A percentile compares a stretch with the other conserved stretches of the same genome.
Evolutionary conservation across 1,140 invertebrate genomes (phyloP).

Genomic region (Lordiphosa mommai): DNA sequence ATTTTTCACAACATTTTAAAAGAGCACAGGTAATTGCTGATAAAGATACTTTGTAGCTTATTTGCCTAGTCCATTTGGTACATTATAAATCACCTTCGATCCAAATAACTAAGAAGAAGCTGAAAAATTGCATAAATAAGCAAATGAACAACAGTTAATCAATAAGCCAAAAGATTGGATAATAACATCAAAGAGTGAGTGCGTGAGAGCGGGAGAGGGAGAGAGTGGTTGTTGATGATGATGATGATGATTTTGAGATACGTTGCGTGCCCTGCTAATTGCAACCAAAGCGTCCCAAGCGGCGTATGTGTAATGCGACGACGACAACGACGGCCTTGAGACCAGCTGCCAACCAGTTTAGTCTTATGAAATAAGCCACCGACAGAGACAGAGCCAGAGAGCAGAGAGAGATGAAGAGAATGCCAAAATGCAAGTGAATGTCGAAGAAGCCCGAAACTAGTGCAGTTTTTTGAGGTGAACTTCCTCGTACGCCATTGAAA

Average conservation of each 20-base stretch:
- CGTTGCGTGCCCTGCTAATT: slow-evolving; percentile 68
- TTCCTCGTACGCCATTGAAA: slow-evolving; percentile 71
- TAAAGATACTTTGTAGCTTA: too few relatives aligned
- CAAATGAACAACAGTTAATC: slow-evolving; percentile 75
- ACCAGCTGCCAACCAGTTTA: slow-evolving; percentile 69
- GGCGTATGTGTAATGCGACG: slow-evolving; percentile 68
- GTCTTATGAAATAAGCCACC: slow-evolving; percentile 57
- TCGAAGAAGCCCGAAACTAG: slow-evolving; percentile 20
- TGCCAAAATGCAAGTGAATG: slow-evolving; percentile 55
- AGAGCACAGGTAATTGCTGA: too few relatives aligned
- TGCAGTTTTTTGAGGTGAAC: slow-evolving; percentile 44
- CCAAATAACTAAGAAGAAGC: slow-evolving; percentile 12
- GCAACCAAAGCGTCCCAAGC: slow-evolving; percentile 53
- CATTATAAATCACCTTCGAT: background rate
- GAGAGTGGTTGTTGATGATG: slow-evolving; percentile 1
- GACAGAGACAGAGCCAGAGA: slow-evolving; percentile 1
- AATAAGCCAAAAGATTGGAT: slow-evolving; percentile 70
- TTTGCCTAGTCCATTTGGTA: slow-evolving; percentile 4
- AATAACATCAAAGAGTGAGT: slow-evolving; percentile 38
- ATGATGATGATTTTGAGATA: slow-evolving; percentile 5
- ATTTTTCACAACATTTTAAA: background rate
- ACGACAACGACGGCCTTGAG: slow-evolving; percentile 61
- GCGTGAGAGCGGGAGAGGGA: background rate
- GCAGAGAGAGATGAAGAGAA: slow-evolving; percentile 1
- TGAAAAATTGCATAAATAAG: slow-evolving; percentile 72